Base-by-base conservation (phyloP, 1,140 invertebrate species). In the Plectrocnemia conspersa region DNA sequence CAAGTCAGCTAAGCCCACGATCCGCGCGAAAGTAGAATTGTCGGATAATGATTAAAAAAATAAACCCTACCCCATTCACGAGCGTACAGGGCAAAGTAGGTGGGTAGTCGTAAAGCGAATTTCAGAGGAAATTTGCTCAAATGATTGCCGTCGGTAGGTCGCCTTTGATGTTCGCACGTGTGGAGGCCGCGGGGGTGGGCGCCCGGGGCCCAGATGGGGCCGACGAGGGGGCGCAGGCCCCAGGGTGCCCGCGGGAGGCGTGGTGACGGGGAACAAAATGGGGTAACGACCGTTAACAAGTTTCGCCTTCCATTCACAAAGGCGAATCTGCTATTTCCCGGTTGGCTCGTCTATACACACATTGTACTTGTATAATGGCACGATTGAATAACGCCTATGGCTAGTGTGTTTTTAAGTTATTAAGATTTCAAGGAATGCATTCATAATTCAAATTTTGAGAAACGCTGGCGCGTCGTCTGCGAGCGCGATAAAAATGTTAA, bases 231-330 rank as follows among this genome's bases (percentile, higher is more conserved):
- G 63, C 61, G 62, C 56, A 63, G 23, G 63, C 67, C 63, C 64
- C 67, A 64, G 48, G 50, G 54, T 61, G n/a, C n/a, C 63, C 59
- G 59, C 65, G 63, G 66, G 66, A 67, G 66, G 65, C 66, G 58
- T 61, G 58, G 59, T 57, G 46, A 52, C 53, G 65, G 62, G 65
- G 66, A 67, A 68, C 68, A 62, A 67, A 70, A 42, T 47, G 40
- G 38, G 40, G 27, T 46, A 54, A 42, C 22, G 29, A 54, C 25
- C 21, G 36, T 48, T 40, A 40, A 46, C 46, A 23, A 47, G 35
- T 41, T 25, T 46, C 36, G 54, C 45, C 21, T 56, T 38, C 23
- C 41, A 38, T 35, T 38, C 41, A 40, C 35, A 40, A 48, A 56
- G 46, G 35, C 36, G 18, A 41, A 32, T 38, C 33, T 16, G 27